Evolutionary conservation across 2,797 vertebrate species (phyloP).

Genomic region (Spheniscus humboldti): DNA sequence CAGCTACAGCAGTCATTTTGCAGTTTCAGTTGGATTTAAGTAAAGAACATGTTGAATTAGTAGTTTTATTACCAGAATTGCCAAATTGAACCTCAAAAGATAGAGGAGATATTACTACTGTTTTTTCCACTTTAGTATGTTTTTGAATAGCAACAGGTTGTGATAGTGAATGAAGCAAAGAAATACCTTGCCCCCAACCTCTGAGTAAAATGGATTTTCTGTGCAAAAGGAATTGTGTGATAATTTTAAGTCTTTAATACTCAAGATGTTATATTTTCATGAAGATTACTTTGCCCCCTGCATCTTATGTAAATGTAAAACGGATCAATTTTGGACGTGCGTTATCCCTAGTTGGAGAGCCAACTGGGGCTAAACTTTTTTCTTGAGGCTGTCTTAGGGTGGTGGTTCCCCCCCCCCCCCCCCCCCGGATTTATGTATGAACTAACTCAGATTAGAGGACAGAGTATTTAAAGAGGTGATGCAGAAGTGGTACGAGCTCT

Average conservation of each 20-base stretch:
- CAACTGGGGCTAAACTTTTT: not conserved
- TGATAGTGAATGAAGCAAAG: not conserved
- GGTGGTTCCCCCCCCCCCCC: too few species aligned
- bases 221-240: not conserved
- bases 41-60: not conserved
- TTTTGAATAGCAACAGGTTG: not conserved
- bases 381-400: not conserved
- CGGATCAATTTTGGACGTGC: accelerated
- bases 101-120: not conserved
- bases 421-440: not conserved
- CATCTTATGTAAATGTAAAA: not conserved
- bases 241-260: not conserved
- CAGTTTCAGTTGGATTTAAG: not conserved
- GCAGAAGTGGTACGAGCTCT: accelerated
- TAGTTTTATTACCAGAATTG: not conserved
- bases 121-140: not conserved
- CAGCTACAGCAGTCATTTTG: not conserved
- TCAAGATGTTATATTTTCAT: not conserved
- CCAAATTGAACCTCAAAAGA: not conserved
- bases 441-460: not conserved
- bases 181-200: not conserved
- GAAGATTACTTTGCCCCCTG: not conserved
- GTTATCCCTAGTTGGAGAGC: not conserved
- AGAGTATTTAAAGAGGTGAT: not conserved
- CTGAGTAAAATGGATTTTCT: not conserved